These are phyloP conservation scores for Desmophyllum pertusum DNA, from an alignment of 92 coral and sea anemone genomes.

Conservation along the genomic window DNA sequence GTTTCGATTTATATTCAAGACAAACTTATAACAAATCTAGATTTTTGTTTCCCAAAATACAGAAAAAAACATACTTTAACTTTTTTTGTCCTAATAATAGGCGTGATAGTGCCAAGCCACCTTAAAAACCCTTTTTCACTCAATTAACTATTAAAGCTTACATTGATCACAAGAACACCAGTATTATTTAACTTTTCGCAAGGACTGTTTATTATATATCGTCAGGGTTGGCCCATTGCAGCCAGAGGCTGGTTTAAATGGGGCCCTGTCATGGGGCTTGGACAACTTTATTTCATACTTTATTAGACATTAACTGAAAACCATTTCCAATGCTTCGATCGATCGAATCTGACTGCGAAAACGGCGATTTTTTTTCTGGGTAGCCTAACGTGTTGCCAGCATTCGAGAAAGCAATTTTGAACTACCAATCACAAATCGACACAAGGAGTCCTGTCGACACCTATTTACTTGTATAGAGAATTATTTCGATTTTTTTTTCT, in stretches of 20 bases:
- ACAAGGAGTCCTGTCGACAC: neutral
- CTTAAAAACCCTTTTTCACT: neutral
- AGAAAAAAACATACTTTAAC: too few relatives aligned
- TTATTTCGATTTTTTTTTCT: neutral
- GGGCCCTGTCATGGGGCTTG: constrained; percentile 29
- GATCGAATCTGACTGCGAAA: neutral
- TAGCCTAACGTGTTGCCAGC: neutral
- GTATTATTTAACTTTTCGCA: neutral
- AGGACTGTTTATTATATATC: constrained; percentile 4
- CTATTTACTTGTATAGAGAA: too few relatives aligned
- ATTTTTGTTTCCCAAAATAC: too few relatives aligned
- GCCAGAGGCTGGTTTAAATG: constrained; percentile 36
- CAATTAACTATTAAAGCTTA: neutral
- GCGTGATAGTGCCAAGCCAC: neutral
- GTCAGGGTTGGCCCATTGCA: constrained; percentile 29
- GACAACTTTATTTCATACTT: constrained; percentile 32
- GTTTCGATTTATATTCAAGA: too few relatives aligned
- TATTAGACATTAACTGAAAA: neutral
- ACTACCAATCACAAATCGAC: neutral
- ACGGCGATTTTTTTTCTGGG: neutral
- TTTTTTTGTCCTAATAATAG: neutral
- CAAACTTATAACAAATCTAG: too few relatives aligned
- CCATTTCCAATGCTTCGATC: neutral
- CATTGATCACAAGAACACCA: neutral
- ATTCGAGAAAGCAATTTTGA: neutral